Base-by-base conservation (phyloP, 2,113 vertebrate genomes). In the Conger conger region DNA sequence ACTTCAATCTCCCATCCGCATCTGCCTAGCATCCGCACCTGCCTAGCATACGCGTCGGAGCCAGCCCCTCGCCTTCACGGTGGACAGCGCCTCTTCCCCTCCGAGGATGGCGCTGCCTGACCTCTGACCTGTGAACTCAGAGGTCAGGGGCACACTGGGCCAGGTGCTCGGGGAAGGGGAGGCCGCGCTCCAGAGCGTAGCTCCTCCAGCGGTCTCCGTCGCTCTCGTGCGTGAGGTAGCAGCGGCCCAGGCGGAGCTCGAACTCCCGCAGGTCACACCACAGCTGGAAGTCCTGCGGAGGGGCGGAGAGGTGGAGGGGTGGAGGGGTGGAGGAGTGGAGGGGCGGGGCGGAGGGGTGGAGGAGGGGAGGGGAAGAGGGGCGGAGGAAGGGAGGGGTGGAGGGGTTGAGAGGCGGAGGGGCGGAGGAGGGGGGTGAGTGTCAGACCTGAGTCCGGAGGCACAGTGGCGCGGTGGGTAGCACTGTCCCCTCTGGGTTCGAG, bases 211-310 rank as follows among this genome's bases (percentile, higher is more conserved):
- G 91, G 23, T 91, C 89, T n/a, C 93, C 91, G 15, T 95, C 94
- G 0, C 84, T 91, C 0, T 17, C 84, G 35, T 94, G 93, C 0
- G 95, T 96, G 89, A 96, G 92, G 83, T 94, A 96, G 16, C 92
- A 86, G 76, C 80, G 79, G 77, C 94, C 93, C 86, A 93, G 79
- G n/a, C 84, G 85, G 73, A 87, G 90, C 89, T 95, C 94, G 1
- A 95, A 94, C 89, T 88, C 88, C 33, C 93, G 82, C 35, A 96
- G 92, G 90, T 96, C 94, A 37, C 92, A 92, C 94, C 95, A 96
- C 87, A 94, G 87, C 90, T 95, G 93, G 90, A 94, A 94, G 87
- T 95, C 89, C 95, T 95, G 90, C 53, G 77, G 57, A 33, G 68
- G 30, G 83, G 79, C 0, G 50, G 60, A 27, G 17, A 36, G 18